A percentile compares a stretch with the other conserved stretches of the same genome.
Conservation (phyloP, 2,797 vertebrate genomes). For the Platyrinchus mystaceus region DNA sequence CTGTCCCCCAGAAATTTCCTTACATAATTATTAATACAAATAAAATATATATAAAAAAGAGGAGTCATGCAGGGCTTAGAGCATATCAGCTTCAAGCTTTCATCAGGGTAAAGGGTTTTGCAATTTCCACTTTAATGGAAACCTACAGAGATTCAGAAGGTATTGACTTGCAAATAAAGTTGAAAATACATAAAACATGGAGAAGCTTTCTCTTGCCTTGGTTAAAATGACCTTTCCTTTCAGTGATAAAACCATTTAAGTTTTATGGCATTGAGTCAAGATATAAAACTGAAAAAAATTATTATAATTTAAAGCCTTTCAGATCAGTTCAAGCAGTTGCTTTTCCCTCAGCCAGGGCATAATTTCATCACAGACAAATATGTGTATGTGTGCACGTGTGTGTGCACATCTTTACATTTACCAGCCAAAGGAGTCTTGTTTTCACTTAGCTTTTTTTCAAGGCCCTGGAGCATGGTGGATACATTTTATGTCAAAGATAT, state of each 20-base stretch:
- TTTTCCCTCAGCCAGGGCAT: not conserved
- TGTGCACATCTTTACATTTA: not conserved
- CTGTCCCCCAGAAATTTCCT: not conserved
- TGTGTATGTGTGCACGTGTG: not conserved
- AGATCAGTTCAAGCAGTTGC: not conserved
- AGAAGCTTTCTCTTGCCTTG: not conserved
- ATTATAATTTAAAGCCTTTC: not conserved
- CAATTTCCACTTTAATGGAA: constrained; percentile 50
- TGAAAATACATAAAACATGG: constrained; percentile 49
- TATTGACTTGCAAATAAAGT: constrained; percentile 59
- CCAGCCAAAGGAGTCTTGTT: not conserved
- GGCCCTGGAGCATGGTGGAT: not conserved
- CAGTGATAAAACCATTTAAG: constrained; percentile 1
- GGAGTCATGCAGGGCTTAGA: not conserved
- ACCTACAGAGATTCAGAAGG: not conserved
- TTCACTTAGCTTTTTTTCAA: not conserved
- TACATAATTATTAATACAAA: not conserved
- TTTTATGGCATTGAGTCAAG: constrained; percentile 18
- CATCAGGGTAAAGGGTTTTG: constrained; percentile 21
- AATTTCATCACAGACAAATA: not conserved
- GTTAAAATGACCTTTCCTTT: constrained; percentile 31
- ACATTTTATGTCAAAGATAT: not conserved
- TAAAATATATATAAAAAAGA: not conserved
- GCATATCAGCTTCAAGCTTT: not conserved
- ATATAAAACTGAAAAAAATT: not conserved